These are phyloP conservation scores for Pantherophis alleghaniensis DNA, from an alignment of 2,797 vertebrate species.

Conservation along the genomic window DNA sequence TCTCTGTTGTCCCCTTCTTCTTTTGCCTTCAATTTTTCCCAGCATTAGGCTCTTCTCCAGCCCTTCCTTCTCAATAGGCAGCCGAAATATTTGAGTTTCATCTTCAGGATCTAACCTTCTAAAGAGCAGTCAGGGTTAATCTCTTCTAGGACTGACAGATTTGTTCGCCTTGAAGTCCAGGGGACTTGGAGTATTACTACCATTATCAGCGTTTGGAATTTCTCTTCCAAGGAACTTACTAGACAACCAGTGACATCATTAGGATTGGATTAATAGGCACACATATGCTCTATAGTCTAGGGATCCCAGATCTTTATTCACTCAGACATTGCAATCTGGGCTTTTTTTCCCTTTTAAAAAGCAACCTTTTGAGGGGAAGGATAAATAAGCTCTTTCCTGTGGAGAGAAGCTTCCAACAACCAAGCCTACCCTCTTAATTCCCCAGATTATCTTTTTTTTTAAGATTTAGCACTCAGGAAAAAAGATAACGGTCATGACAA, in stretches of 20 bases:
- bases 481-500: background rate
- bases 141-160: no score
- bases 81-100: no score
- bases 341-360: background rate
- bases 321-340: background rate
- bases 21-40: no score
- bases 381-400: background rate
- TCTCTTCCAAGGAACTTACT: background rate
- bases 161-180: no score
- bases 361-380: background rate
- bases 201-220: background rate
- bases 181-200: background rate
- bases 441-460: background rate
- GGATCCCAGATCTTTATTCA: background rate
- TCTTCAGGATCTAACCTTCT: no score
- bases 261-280: background rate
- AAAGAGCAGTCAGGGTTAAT: no score
- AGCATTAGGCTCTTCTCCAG: no score
- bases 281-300: background rate
- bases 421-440: background rate
- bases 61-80: no score
- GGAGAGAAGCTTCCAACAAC: background rate
- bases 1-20: no score
- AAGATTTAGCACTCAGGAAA: background rate
- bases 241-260: background rate